Evolutionary conservation across 2,797 vertebrate genomes (phyloP).

Genomic region (Coreius guichenoti): DNA sequence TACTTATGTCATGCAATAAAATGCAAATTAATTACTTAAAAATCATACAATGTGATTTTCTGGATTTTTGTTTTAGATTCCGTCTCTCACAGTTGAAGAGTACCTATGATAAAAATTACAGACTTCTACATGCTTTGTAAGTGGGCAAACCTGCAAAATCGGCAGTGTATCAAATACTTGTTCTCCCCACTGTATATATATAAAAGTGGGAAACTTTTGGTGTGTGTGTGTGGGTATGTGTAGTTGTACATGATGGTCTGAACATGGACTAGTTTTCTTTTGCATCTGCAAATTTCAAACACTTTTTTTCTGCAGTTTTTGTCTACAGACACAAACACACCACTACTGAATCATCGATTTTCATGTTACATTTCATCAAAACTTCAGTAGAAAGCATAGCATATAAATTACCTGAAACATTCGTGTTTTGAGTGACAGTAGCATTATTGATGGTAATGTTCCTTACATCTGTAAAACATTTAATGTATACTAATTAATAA

Average conservation of each 20-base stretch:
- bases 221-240: background rate
- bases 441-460: background rate
- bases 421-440: background rate
- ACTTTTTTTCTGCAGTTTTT: background rate
- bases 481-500: background rate
- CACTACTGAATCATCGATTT: background rate
- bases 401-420: background rate
- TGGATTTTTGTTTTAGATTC: no score
- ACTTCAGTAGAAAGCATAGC: background rate
- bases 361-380: background rate
- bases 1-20: no score
- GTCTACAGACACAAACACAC: background rate
- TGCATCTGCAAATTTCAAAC: background rate
- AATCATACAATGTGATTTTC: no score
- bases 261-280: background rate
- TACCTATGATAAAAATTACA: no score
- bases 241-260: background rate
- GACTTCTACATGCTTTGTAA: no score
- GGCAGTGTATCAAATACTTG: no score
- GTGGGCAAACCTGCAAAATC: no score
- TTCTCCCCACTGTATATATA: no score
- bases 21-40: no score
- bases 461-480: background rate
- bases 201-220: no score
- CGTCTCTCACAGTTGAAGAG: no score